Percentiles rank a stretch among this genome's conserved stretches.
These are phyloP conservation scores for Macroramphosus scolopax DNA, from an alignment of 2,797 vertebrate genomes.

Conservation along the genomic window DNA sequence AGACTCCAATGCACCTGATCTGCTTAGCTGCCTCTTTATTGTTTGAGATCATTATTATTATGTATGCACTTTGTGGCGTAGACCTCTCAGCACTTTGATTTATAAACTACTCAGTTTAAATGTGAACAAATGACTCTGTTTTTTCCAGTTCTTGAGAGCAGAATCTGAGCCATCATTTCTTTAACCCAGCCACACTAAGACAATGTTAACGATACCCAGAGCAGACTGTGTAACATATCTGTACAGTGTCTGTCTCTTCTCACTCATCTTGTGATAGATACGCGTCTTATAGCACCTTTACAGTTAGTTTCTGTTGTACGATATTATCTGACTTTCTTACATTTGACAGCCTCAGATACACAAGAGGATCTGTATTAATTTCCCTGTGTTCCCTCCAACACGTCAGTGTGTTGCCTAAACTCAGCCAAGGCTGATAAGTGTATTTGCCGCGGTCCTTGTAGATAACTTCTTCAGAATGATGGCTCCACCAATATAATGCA, in stretches of 20 bases:
- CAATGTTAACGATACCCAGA: conserved; percentile 40
- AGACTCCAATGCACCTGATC: no score
- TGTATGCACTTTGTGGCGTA: background rate
- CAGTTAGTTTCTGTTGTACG: conserved; percentile 22
- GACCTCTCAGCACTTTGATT: no score
- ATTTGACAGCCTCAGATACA: no score
- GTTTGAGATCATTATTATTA: conserved; percentile 1
- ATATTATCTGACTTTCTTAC: no score
- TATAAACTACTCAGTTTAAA: no score
- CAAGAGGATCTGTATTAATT: no score
- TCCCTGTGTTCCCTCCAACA: conserved; percentile 29
- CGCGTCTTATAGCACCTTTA: conserved; percentile 31
- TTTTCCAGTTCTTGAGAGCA: conserved; percentile 7
- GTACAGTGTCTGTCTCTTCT: conserved; percentile 38
- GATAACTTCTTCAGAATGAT: conserved; percentile 42
- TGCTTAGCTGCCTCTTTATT: conserved; percentile 1
- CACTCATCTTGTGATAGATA: conserved; percentile 24
- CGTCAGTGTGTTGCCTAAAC: conserved; percentile 52
- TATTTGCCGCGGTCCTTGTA: conserved; percentile 44
- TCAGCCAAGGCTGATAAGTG: conserved; percentile 47
- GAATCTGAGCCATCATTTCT: conserved; percentile 13
- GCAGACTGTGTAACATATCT: conserved; percentile 51
- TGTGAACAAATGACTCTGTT: background rate
- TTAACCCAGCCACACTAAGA: conserved; percentile 38
- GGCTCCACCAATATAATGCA: conserved; percentile 46